Percentiles rank a stretch among this genome's conserved stretches.
Evolutionary conservation across 1,140 invertebrate genomes (phyloP).

Genomic region (Thaumetopoea pityocampa): DNA sequence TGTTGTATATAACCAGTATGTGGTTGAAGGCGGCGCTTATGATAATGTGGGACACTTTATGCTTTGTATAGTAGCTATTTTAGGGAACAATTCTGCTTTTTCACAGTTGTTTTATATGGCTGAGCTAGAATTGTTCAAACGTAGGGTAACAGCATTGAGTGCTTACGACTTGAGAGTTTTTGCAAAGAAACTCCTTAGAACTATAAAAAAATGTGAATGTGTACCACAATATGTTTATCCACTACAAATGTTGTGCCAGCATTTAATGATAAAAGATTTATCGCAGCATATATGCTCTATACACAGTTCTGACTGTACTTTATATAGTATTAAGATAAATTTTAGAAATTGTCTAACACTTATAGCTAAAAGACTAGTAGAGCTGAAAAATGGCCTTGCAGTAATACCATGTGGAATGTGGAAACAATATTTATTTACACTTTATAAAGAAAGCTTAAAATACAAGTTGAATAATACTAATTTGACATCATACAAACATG

Average conservation of each 20-base stretch:
- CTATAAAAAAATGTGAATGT: slow-evolving; percentile 38
- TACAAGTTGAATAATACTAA: slow-evolving; percentile 52
- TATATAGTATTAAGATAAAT: slow-evolving; percentile 58
- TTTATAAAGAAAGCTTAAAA: slow-evolving; percentile 72
- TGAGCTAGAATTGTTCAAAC: slow-evolving; percentile 47
- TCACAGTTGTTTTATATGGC: slow-evolving; percentile 37
- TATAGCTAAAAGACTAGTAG: slow-evolving; percentile 69
- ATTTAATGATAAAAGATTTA: slow-evolving; percentile 48
- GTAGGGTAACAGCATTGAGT: slow-evolving; percentile 39
- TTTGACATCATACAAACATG: slow-evolving; percentile 38
- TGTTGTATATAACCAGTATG: slow-evolving; percentile 64
- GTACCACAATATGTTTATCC: slow-evolving; percentile 27
- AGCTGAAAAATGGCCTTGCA: slow-evolving; percentile 70
- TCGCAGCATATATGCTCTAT: slow-evolving; percentile 42
- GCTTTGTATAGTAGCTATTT: slow-evolving; percentile 65
- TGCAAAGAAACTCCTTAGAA: slow-evolving; percentile 54
- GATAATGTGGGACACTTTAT: slow-evolving; percentile 78
- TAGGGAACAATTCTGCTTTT: slow-evolving; percentile 37
- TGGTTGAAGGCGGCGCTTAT: slow-evolving; percentile 76
- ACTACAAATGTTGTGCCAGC: slow-evolving; percentile 38
- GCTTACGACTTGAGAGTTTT: slow-evolving; percentile 53
- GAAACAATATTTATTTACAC: slow-evolving; percentile 67
- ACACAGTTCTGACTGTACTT: slow-evolving; percentile 37
- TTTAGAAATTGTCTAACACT: slow-evolving; percentile 75
- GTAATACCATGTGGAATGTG: slow-evolving; percentile 77